Evolutionary conservation across 2,113 vertebrate species (phyloP).

Genomic region (Callipepla squamata): DNA sequence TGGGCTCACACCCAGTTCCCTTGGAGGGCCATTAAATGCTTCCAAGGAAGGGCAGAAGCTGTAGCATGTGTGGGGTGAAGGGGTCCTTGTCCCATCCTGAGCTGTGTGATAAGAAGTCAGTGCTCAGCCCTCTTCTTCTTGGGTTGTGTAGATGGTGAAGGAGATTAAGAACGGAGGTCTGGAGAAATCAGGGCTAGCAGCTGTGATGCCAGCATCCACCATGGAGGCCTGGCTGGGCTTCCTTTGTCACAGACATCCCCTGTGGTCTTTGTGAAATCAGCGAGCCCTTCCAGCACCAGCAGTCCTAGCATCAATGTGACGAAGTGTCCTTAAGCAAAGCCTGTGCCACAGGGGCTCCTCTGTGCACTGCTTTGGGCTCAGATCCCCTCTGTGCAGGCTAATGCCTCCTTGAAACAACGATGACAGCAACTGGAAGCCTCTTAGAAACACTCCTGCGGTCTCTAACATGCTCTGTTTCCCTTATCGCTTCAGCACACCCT

Average conservation of each 20-base stretch:
- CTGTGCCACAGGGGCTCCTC: not conserved
- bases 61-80: not conserved
- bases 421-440: not conserved
- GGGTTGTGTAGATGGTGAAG: rapidly evolving
- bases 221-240: not conserved
- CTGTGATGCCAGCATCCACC: rapidly evolving
- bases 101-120: not conserved
- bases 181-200: not conserved
- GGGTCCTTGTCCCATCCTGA: not conserved
- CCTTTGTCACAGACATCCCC: not conserved
- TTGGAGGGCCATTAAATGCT: rapidly evolving
- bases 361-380: not conserved
- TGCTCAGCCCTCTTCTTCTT: not conserved
- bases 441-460: not conserved
- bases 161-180: not conserved
- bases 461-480: not conserved
- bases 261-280: not conserved
- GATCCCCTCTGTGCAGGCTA: not conserved
- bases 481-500: slow-evolving; percentile 27
- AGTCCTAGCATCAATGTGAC: rapidly evolving
- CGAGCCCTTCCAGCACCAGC: rapidly evolving
- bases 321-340: not conserved
- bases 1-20: not conserved
- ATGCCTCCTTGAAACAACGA: not conserved
- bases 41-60: not conserved